phyloP scores from a whole-genome alignment of 2,113 vertebrate species.

The Aix galericulata region DNA sequence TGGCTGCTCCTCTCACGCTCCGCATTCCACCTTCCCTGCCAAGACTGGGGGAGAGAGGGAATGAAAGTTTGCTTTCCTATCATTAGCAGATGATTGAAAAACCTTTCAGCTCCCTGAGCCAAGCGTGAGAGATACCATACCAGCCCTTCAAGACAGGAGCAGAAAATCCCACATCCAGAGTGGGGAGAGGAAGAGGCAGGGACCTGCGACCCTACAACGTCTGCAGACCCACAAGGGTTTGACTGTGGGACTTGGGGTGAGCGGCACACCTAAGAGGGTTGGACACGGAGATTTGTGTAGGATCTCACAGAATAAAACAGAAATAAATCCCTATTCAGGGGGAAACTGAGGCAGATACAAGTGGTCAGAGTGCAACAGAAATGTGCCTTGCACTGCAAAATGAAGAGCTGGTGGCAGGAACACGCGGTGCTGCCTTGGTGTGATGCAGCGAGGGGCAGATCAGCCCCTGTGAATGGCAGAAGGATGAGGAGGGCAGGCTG shows the following conservation, averaged over 20 bases:
- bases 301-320: background rate
- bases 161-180: background rate
- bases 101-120: background rate
- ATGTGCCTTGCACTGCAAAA: background rate
- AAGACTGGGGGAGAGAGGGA: background rate
- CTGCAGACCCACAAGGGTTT: background rate
- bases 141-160: background rate
- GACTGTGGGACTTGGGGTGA: background rate
- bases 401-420: background rate
- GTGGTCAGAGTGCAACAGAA: background rate
- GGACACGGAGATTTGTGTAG: background rate
- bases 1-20: slow-evolving; percentile 3
- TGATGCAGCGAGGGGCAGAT: background rate
- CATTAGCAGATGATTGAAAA: slow-evolving; percentile 29
- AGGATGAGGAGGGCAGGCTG: background rate
- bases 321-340: fast-evolving
- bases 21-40: slow-evolving; percentile 36
- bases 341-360: background rate
- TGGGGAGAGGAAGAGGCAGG: background rate
- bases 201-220: background rate
- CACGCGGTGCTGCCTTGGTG: fast-evolving
- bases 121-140: background rate
- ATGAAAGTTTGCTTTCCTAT: slow-evolving; percentile 18
- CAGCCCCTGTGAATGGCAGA: fast-evolving
- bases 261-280: background rate